Percentiles rank a stretch among this genome's conserved stretches.
Conservation (phyloP, 2,888 invertebrate species). For the Diplazon laetatorius region DNA sequence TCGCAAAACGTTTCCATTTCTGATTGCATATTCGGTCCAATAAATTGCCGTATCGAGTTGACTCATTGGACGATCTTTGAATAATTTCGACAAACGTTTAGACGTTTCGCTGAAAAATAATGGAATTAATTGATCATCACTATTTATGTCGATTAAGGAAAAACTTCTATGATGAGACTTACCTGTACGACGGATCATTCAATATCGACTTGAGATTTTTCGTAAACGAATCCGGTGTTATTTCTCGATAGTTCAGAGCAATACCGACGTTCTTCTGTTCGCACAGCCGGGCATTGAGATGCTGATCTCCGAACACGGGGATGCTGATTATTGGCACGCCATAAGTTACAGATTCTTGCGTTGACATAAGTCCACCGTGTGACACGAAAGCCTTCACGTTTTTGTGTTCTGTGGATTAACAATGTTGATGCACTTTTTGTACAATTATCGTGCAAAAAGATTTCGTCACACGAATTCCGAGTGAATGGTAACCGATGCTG, state of each 20-base stretch:
- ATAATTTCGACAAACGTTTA: slow-evolving; percentile 63
- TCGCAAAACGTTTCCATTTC: slow-evolving; percentile 68
- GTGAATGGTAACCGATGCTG: too few relatives aligned
- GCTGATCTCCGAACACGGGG: slow-evolving; percentile 77
- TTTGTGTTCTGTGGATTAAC: slow-evolving; percentile 71
- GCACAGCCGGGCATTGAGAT: slow-evolving; percentile 66
- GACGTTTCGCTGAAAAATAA: slow-evolving; percentile 64
- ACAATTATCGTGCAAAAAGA: too few relatives aligned
- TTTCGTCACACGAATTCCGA: too few relatives aligned
- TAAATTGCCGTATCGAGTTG: slow-evolving; percentile 69
- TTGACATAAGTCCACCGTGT: slow-evolving; percentile 77
- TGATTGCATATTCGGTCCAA: slow-evolving; percentile 71
- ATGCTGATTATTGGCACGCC: slow-evolving; percentile 76
- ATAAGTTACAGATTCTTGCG: slow-evolving; percentile 72
- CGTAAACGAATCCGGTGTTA: slow-evolving; percentile 69
- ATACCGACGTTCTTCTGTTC: slow-evolving; percentile 66
- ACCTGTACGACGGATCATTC: slow-evolving; percentile 69
- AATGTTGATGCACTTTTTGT: not conserved
- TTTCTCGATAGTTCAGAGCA: slow-evolving; percentile 52
- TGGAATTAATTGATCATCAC: not conserved
- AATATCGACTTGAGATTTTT: slow-evolving; percentile 68
- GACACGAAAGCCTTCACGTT: slow-evolving; percentile 76
- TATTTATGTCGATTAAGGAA: not conserved
- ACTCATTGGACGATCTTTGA: slow-evolving; percentile 69
- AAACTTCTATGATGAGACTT: not conserved